These are phyloP conservation scores for Echinometra lucunter DNA, from an alignment of 53 echinoderm and acorn worm species.

Conservation along the genomic window DNA sequence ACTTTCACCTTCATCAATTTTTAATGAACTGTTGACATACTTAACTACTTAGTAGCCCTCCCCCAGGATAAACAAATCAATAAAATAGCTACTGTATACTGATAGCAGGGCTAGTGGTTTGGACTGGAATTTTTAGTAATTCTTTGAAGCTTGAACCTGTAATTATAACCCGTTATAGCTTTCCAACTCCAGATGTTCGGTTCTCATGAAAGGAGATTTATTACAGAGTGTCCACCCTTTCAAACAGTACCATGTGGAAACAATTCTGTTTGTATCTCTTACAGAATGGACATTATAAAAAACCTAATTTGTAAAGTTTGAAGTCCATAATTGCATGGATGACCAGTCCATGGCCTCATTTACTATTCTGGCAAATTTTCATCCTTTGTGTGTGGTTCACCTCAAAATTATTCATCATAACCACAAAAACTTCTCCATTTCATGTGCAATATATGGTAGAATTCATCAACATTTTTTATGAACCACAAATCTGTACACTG, in stretches of 20 bases:
- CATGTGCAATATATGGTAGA: not conserved
- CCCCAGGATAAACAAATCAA: constrained; percentile 35
- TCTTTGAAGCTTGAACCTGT: not conserved
- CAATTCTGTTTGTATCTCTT: constrained; percentile 4
- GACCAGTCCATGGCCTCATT: not conserved
- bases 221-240: not conserved
- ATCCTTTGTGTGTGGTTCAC: not conserved
- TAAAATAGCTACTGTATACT: not conserved
- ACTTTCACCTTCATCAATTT: constrained; percentile 43
- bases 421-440: not conserved
- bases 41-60: constrained; percentile 3
- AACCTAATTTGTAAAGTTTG: not conserved
- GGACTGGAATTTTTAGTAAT: not conserved
- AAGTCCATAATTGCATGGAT: not conserved
- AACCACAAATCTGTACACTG: no score
- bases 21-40: constrained; percentile 57
- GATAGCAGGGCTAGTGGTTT: not conserved
- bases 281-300: not conserved
- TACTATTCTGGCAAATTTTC: not conserved
- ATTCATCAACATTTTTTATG: no score
- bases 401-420: not conserved
- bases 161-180: constrained; percentile 14
- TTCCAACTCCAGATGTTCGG: not conserved
- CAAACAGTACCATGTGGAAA: not conserved
- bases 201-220: constrained; percentile 40